phyloP scores from a whole-genome alignment of 2,113 vertebrate genomes.

The Anoura caudifer region DNA sequence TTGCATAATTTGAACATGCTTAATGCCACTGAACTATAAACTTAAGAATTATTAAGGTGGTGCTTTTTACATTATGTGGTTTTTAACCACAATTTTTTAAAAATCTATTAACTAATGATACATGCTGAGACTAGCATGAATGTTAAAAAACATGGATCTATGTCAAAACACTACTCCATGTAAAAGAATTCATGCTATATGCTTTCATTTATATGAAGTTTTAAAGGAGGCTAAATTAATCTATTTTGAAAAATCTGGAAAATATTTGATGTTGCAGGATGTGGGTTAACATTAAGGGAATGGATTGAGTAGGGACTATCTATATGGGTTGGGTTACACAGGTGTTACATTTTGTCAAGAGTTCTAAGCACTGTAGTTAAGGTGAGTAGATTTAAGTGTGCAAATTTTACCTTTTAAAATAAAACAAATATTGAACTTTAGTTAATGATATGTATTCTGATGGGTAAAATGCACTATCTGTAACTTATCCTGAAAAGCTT shows the following conservation, averaged over 20 bases:
- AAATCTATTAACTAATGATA: background rate
- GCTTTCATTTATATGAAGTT: background rate
- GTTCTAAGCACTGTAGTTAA: background rate
- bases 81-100: background rate
- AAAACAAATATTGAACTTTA: conserved; percentile 31
- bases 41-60: background rate
- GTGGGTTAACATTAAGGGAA: background rate
- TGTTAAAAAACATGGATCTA: background rate
- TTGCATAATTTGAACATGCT: background rate
- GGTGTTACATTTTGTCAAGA: background rate
- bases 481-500: background rate
- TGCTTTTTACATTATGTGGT: background rate
- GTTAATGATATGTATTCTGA: background rate
- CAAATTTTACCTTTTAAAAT: background rate
- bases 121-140: background rate
- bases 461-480: background rate
- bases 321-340: background rate
- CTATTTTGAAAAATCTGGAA: background rate
- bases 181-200: background rate
- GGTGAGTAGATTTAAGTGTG: background rate
- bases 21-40: background rate
- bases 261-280: background rate
- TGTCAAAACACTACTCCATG: background rate
- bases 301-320: background rate
- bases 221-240: background rate